Conservation (phyloP, 2,797 vertebrate species). For the Lithobates sylvaticus region DNA sequence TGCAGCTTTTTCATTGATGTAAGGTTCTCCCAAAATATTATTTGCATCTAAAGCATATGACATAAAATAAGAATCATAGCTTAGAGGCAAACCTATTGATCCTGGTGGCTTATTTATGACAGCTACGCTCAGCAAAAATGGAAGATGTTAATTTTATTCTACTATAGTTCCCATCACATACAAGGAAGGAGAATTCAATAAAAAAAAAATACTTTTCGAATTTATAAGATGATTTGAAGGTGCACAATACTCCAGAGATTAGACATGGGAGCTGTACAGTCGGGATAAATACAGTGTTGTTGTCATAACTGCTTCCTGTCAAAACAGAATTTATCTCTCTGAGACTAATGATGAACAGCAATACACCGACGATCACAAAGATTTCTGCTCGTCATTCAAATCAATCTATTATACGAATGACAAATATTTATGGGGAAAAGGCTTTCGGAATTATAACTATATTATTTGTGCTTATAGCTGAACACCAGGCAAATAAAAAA, state of each 20-base stretch:
- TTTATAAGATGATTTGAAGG: slow-evolving; percentile 36
- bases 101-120: slow-evolving; percentile 10
- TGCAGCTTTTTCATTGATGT: too few species aligned
- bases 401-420: slow-evolving; percentile 6
- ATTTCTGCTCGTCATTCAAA: background rate
- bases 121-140: background rate
- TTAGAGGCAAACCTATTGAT: background rate
- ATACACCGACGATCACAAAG: slow-evolving; percentile 11
- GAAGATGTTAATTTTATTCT: background rate
- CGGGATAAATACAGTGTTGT: slow-evolving; percentile 19
- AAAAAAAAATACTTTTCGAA: background rate
- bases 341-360: slow-evolving; percentile 14
- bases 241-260: slow-evolving; percentile 17
- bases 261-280: background rate
- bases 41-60: too few species aligned
- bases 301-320: slow-evolving; percentile 33
- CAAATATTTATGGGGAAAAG: background rate
- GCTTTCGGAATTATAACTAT: background rate
- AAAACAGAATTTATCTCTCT: slow-evolving; percentile 33
- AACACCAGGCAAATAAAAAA: too few species aligned
- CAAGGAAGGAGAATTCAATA: background rate
- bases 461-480: background rate
- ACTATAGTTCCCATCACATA: background rate
- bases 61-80: too few species aligned
- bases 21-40: too few species aligned